Evolutionary conservation across 2,888 invertebrate genomes (phyloP).

Genomic region (Rugalucina vietnamica): DNA sequence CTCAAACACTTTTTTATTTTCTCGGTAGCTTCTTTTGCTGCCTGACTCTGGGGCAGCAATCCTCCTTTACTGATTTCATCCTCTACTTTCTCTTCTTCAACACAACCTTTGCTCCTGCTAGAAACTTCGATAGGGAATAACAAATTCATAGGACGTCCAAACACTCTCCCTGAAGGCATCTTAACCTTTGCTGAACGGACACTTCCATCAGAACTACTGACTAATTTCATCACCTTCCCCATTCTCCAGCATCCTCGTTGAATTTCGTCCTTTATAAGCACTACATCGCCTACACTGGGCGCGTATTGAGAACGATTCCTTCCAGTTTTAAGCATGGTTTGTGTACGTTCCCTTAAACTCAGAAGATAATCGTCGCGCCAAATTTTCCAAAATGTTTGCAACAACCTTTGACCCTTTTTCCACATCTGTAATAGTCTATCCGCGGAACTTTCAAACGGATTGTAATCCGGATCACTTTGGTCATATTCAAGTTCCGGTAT

Average conservation of each 20-base stretch:
- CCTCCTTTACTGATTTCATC: no score
- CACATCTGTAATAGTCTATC: conserved; percentile 19
- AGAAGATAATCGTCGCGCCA: conserved; percentile 50
- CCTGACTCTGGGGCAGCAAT: no score
- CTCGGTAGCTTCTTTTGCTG: no score
- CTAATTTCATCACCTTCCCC: background rate
- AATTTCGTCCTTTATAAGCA: conserved; percentile 22
- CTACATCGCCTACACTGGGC: conserved; percentile 35
- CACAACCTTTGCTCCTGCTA: no score
- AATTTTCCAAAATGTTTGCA: conserved; percentile 42
- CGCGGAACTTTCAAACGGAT: conserved; percentile 17
- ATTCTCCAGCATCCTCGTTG: conserved; percentile 15
- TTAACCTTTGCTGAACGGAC: background rate
- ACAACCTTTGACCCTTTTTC: conserved; percentile 43
- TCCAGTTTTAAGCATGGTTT: conserved; percentile 27
- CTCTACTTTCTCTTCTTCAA: no score
- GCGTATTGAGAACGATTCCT: conserved; percentile 18
- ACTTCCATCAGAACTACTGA: background rate
- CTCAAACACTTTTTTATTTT: no score
- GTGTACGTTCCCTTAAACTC: conserved; percentile 40
- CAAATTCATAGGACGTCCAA: background rate
- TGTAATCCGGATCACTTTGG: conserved; percentile 22
- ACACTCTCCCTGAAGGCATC: background rate
- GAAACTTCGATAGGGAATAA: background rate
- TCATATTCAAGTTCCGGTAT: background rate